These are phyloP conservation scores for Poeciliopsis prolifica DNA, from an alignment of 2,113 vertebrate species.

Conservation along the genomic window DNA sequence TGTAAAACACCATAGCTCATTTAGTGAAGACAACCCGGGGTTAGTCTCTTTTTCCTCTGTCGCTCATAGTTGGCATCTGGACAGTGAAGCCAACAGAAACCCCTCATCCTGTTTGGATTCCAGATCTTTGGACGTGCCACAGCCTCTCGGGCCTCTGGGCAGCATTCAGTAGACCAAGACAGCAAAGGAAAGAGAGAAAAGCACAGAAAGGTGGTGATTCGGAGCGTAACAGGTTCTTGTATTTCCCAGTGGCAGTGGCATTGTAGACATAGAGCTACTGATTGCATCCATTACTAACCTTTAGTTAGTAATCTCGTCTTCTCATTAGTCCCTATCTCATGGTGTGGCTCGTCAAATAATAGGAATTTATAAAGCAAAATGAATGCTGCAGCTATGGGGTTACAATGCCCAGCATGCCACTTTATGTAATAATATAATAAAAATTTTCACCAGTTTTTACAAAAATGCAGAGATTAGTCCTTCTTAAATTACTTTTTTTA, in stretches of 20 bases:
- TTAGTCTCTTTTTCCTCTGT: slow-evolving; percentile 3
- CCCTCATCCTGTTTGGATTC: slow-evolving; percentile 68
- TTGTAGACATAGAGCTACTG: slow-evolving; percentile 9
- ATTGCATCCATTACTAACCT: slow-evolving; percentile 22
- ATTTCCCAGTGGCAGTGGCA: slow-evolving; percentile 4
- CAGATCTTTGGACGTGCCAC: slow-evolving; percentile 23
- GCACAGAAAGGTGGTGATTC: slow-evolving; percentile 13
- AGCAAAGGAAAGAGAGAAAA: slow-evolving; percentile 3
- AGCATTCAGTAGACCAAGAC: slow-evolving; percentile 51
- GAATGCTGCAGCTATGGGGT: background rate
- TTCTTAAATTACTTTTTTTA: no score
- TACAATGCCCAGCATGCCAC: no score
- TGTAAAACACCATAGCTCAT: no score
- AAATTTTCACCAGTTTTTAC: no score
- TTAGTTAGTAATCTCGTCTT: no score
- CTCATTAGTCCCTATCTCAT: no score
- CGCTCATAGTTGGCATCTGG: slow-evolving; percentile 36
- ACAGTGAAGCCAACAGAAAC: slow-evolving; percentile 44
- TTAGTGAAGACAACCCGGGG: slow-evolving; percentile 34
- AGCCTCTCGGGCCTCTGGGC: slow-evolving; percentile 35
- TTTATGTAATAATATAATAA: no score
- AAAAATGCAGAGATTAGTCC: no score
- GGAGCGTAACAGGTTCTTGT: slow-evolving; percentile 18
- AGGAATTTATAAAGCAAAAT: background rate
- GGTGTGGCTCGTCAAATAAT: background rate